These are phyloP conservation scores for Ivindomyrus marchei DNA, from an alignment of 2,113 vertebrate species.

Conservation along the genomic window DNA sequence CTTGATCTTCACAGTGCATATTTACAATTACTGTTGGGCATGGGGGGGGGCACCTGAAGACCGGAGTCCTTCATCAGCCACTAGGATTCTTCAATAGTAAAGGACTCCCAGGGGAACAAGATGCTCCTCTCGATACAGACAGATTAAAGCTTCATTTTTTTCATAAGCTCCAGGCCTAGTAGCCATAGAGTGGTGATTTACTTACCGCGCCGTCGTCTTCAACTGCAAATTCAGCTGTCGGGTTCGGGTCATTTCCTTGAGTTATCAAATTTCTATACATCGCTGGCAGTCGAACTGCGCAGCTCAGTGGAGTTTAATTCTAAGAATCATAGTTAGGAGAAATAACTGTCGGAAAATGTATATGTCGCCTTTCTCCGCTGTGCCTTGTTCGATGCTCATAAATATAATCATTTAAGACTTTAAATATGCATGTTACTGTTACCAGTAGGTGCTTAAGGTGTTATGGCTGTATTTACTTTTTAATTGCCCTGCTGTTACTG, in stretches of 20 bases:
- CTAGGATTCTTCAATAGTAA: conserved; percentile 42
- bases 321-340: conserved; percentile 23
- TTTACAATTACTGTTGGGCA: conserved; percentile 32
- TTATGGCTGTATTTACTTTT: not conserved
- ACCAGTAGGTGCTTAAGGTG: not conserved
- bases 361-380: conserved; percentile 30
- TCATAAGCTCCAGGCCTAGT: conserved; percentile 28
- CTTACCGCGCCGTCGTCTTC: conserved; percentile 24
- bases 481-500: not conserved
- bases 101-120: conserved; percentile 23
- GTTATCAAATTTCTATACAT: conserved; percentile 47
- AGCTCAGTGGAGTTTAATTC: conserved; percentile 52
- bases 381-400: conserved; percentile 22
- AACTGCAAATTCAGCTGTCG: conserved; percentile 45
- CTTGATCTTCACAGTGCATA: conserved; percentile 42
- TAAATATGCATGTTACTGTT: not conserved
- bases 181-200: conserved; percentile 32
- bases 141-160: not conserved
- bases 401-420: not conserved
- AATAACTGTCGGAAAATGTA: conserved; percentile 30
- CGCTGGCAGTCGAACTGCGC: conserved; percentile 52
- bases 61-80: conserved; percentile 43
- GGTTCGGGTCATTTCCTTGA: conserved; percentile 36
- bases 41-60: conserved; percentile 14
- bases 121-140: conserved; percentile 5